These are phyloP conservation scores for Erebia ligea DNA, from an alignment of 2,888 invertebrate species.

Conservation along the genomic window DNA sequence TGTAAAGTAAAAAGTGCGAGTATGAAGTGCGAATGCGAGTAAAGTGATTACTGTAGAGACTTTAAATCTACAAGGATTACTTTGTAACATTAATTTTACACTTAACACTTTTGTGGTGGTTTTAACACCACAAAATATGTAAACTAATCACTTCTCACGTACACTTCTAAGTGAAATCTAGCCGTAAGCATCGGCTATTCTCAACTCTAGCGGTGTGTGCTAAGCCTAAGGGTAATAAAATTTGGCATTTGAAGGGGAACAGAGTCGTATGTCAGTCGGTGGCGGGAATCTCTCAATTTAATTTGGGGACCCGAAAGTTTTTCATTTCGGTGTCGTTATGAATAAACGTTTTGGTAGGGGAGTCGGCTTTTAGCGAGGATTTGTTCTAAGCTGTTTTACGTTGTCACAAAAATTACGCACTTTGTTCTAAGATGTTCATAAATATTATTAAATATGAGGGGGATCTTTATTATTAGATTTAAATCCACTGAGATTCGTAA, in stretches of 20 bases:
- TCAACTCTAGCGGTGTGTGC: too few species aligned
- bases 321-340: constrained; percentile 30
- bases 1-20: too few species aligned
- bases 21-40: too few species aligned
- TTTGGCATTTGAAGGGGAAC: constrained; percentile 31
- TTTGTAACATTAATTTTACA: too few species aligned
- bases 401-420: constrained; percentile 21
- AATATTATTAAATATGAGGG: constrained; percentile 9
- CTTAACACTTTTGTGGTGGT: too few species aligned
- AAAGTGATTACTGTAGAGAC: too few species aligned
- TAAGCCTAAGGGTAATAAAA: constrained; percentile 32
- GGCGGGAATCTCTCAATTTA: constrained; percentile 33
- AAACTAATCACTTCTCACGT: too few species aligned
- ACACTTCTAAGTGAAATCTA: too few species aligned
- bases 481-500: constrained; percentile 1
- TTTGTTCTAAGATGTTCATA: constrained; percentile 17
- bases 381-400: constrained; percentile 24
- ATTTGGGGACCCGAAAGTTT: constrained; percentile 31
- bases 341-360: constrained; percentile 22
- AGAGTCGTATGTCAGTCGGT: constrained; percentile 29
- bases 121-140: neutral
- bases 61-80: too few species aligned
- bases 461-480: constrained; percentile 7
- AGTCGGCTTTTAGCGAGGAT: constrained; percentile 15
- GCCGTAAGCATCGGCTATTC: neutral